Evolutionary conservation across 2,113 vertebrate genomes (phyloP), one percentile per base, ranked within the genome.

Genomic region (Megaleporinus macrocephalus): DNA sequence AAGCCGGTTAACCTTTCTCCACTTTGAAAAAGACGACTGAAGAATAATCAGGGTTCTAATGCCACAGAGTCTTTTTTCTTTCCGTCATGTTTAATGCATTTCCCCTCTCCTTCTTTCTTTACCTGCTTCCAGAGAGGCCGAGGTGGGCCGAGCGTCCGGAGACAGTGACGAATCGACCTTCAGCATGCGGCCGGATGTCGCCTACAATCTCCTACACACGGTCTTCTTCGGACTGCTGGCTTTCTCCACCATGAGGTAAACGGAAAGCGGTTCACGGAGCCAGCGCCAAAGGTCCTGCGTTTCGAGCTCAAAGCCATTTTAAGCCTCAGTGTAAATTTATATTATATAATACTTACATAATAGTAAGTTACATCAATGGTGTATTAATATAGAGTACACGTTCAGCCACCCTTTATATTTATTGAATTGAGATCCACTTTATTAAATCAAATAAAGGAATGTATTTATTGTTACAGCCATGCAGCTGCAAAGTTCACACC

Each of bases 201-300:
- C 97, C 53, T 99, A 98, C 90, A 96, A 97, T 82, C 89, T 99
- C 73, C 85, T 95, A 47, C 98, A 99, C 79, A 95, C 95, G 0
- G 77, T 98, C 51, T 92, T 98, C 82, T 99, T 96, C 13, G 97
- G 97, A 41, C 92, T 96, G 62, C 90, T 99, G 87, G 97, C 97
- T 14, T 91, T 97, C 90, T 98, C 97, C 91, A 99, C 98, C 11
- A 99, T 99, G 97, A 97, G 98, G 98, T 99, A 93, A 88, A 11
- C 73, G 63, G 0, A 61, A 76, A 51, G 41, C 82, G 73, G 22
- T 55, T 55, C 5, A 7, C 49, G 14, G 15, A 51, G 15, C 14
- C 16, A 51, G 49, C 16, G 14, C 20, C 53, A 16, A 51, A 51
- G 49, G 49, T 51, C 49, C 2, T 18, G 16, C 49, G 49, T 51